Evolutionary conservation across 2,113 vertebrate genomes (phyloP).

Genomic region (Balaeniceps rex): DNA sequence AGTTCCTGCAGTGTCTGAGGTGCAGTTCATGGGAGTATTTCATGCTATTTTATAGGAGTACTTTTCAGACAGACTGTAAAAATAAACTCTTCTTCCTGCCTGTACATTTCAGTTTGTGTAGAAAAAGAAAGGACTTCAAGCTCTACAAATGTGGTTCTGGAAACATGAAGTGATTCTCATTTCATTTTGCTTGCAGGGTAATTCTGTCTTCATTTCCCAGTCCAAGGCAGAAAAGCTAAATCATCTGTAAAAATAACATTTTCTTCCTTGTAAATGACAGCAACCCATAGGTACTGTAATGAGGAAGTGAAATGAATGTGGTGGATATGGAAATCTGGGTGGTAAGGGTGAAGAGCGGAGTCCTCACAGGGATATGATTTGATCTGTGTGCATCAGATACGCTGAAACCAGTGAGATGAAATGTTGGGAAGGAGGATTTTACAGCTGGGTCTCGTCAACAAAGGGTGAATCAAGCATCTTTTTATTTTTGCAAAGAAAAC

Average conservation of each 20-base stretch:
- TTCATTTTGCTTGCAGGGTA: neutral
- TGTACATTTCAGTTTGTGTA: neutral
- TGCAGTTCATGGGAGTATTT: neutral
- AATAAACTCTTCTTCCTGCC: neutral
- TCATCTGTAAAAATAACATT: conserved; percentile 12
- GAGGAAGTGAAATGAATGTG: neutral
- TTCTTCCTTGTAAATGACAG: neutral
- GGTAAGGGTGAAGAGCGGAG: neutral
- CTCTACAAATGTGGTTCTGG: neutral
- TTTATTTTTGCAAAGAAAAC: neutral
- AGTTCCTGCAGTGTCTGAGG: neutral
- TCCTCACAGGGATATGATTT: neutral
- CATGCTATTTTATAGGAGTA: neutral
- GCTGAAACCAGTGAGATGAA: neutral
- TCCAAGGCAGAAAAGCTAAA: neutral
- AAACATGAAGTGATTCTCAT: neutral
- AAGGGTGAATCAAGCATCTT: neutral
- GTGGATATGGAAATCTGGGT: neutral
- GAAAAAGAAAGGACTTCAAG: neutral
- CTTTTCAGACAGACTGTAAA: neutral
- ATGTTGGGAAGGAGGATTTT: neutral
- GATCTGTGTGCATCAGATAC: neutral
- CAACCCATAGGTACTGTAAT: neutral
- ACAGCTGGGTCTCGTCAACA: neutral
- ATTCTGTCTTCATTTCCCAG: neutral